Base-by-base conservation (phyloP, 2,113 vertebrate species). In the Trematomus loennbergii region DNA sequence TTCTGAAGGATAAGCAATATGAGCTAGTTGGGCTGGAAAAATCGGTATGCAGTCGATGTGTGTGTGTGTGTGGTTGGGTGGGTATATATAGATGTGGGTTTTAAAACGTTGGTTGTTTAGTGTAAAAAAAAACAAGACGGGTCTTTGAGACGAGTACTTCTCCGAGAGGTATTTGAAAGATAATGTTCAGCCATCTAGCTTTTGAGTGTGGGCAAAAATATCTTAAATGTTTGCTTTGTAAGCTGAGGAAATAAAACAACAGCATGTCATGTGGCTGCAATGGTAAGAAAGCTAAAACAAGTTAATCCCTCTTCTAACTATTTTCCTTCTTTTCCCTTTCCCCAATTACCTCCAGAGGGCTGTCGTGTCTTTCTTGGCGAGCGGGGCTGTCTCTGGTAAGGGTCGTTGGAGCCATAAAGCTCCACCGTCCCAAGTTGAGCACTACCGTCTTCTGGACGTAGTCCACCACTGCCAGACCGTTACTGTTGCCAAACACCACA, bases 401-500 rank as follows among this genome's bases (percentile, higher is more conserved):
- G 98, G 91, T 99, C 98, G 46, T 96, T 98, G 75, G 96, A 97
- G 78, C 97, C 97, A 46, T 99, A 99, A 46, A 99, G 91, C 81
- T 99, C 98, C 72, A 98, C 89, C 29, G 97, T 97, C 78, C 95
- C 81, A 99, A 91, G 91, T 99, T 99, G 64, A 99, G 95, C 2
- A 99, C 94, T 4, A 98, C 96, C 4, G 97, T 96, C 94, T 98
- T 99, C 96, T 99, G 98, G 74, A 99, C 91, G 89, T 99, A 99
- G 95, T 99, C 98, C 78, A 99, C 97, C 88, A 99, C 96, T 0
- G 96, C 98, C 87, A 99, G 96, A 84, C 98, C 98, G 58, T 97
- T 99, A 82, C 96, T 98, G 90, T 99, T 99, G 84, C 98, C 98
- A 95, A 99, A 99, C 92, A 98, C 97, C 94, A 98, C 88, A 64